Evolutionary conservation across 2,797 vertebrate species (phyloP).

Genomic region (Diceros bicornis): DNA sequence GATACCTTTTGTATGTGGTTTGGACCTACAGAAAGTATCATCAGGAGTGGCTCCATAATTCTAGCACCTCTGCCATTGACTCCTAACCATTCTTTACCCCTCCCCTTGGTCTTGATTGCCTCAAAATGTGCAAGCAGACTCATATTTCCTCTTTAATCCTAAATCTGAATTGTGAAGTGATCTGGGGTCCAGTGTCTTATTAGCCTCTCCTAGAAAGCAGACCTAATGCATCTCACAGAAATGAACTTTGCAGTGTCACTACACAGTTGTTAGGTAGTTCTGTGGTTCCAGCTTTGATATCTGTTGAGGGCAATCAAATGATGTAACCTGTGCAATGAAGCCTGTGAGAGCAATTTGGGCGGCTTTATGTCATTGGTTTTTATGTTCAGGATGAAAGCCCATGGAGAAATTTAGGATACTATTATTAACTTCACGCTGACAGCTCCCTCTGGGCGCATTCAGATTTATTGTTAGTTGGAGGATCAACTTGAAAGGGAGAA

Average conservation of each 20-base stretch:
- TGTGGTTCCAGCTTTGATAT: slow-evolving; percentile 8
- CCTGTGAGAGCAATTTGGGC: slow-evolving; percentile 59
- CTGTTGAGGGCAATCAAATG: slow-evolving; percentile 20
- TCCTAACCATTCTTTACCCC: not conserved
- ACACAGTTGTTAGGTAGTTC: not conserved
- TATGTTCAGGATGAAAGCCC: slow-evolving; percentile 73
- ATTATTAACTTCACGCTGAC: slow-evolving; percentile 69
- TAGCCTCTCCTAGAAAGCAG: not conserved
- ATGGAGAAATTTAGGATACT: slow-evolving; percentile 63
- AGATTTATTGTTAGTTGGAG: slow-evolving; percentile 48
- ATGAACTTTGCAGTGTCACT: not conserved
- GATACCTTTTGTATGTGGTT: not conserved
- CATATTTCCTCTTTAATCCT: not conserved
- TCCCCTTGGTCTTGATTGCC: not conserved
- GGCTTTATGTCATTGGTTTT: slow-evolving; percentile 62
- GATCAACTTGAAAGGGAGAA: slow-evolving; percentile 68
- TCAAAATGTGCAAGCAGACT: not conserved
- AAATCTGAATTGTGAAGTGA: not conserved
- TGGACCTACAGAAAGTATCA: not conserved
- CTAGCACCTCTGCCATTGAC: not conserved
- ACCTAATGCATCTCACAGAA: slow-evolving; percentile 19
- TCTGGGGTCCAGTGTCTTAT: not conserved
- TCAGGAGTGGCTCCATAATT: not conserved
- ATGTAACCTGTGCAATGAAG: slow-evolving; percentile 20
- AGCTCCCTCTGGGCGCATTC: slow-evolving; percentile 19